Conservation (phyloP, 2,113 vertebrate species). For the Cavia aperea region DNA sequence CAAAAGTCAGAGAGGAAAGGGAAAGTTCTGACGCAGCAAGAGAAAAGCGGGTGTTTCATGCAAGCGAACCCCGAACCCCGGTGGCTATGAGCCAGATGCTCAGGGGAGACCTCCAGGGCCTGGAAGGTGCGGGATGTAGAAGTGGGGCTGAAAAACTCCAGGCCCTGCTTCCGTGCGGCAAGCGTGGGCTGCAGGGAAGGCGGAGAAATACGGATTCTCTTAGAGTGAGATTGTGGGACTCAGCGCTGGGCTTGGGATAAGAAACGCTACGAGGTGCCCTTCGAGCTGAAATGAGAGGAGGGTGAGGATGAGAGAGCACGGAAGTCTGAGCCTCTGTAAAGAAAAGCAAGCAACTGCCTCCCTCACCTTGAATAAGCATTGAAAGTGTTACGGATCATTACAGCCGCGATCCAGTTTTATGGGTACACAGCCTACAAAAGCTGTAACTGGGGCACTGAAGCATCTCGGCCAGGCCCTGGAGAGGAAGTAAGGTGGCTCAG, state of each 20-base stretch:
- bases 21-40: not conserved
- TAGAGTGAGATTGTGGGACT: not conserved
- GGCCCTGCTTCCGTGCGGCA: not conserved
- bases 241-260: not conserved
- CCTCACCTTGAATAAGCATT: too few relatives aligned
- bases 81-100: not conserved
- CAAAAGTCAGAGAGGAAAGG: not conserved
- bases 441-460: not conserved
- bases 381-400: not conserved
- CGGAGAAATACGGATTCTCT: not conserved
- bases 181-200: too few relatives aligned
- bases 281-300: not conserved
- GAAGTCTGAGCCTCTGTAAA: not conserved
- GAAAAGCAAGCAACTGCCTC: too few relatives aligned
- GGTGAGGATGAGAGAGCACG: not conserved
- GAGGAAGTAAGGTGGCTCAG: not conserved
- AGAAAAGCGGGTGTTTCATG: not conserved
- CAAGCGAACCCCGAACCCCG: too few relatives aligned
- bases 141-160: too few relatives aligned
- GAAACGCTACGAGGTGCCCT: not conserved
- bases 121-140: not conserved
- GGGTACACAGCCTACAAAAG: not conserved
- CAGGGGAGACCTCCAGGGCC: too few relatives aligned
- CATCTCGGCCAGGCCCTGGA: not conserved
- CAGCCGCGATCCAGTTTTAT: too few relatives aligned